Percentiles rank a stretch among this genome's conserved stretches.
Conservation (phyloP, 92 coral and sea anemone genomes). For the Plumapathes pennacea region DNA sequence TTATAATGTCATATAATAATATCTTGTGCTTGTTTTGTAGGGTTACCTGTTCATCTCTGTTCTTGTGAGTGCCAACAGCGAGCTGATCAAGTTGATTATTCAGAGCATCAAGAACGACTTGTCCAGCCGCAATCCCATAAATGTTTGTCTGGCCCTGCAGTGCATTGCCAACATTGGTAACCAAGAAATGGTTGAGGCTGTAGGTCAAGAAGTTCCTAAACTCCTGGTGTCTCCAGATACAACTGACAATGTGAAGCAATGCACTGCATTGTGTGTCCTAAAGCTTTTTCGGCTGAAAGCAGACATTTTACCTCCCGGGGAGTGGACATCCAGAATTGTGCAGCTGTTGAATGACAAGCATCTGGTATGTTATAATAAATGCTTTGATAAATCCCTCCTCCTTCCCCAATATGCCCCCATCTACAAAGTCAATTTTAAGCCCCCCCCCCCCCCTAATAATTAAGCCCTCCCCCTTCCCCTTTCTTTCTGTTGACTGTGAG, state of each 20-base stretch:
- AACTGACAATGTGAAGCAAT: conserved; percentile 94
- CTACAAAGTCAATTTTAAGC: no score
- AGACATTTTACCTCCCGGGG: conserved; percentile 87
- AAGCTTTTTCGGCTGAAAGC: conserved; percentile 81
- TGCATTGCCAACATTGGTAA: conserved; percentile 97
- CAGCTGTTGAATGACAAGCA: conserved; percentile 95
- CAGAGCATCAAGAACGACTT: conserved; percentile 97
- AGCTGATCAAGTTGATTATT: conserved; percentile 87
- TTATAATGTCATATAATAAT: no score
- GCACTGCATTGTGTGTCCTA: conserved; percentile 89
- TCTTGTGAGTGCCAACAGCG: conserved; percentile 96
- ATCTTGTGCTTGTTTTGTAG: conserved; percentile 16
- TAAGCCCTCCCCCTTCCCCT: no score
- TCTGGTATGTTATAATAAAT: conserved; percentile 84
- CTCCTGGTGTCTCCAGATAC: conserved; percentile 95
- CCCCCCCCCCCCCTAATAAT: no score
- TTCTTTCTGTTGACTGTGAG: no score
- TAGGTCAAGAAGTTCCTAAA: conserved; percentile 94
- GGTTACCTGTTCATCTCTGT: conserved; percentile 95
- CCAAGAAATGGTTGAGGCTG: conserved; percentile 95
- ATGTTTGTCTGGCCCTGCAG: conserved; percentile 92
- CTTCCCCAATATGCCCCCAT: no score
- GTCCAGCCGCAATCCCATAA: conserved; percentile 92
- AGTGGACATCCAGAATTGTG: conserved; percentile 98
- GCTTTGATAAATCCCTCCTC: no score